A percentile compares a stretch with the other conserved stretches of the same genome.
These are phyloP conservation scores for Mus pahari DNA, from an alignment of 2,113 vertebrate species.

Conservation along the genomic window DNA sequence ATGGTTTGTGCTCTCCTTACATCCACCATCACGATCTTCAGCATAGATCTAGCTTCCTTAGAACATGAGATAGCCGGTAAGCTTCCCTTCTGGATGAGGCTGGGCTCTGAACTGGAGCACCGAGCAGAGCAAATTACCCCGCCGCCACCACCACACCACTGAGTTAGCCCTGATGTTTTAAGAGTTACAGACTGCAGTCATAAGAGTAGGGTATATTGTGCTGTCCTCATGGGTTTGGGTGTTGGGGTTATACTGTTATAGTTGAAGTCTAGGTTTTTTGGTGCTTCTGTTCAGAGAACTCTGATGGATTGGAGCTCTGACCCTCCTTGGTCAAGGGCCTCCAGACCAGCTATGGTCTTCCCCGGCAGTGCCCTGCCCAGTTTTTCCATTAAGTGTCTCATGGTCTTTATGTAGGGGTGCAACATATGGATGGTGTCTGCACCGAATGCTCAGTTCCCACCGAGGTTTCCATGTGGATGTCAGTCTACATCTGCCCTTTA, in stretches of 20 bases:
- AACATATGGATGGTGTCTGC: not conserved
- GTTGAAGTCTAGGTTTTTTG: not conserved
- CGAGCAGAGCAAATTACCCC: no score
- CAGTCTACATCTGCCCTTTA: not conserved
- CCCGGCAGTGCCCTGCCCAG: not conserved
- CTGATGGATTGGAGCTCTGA: not conserved
- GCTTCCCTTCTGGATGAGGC: not conserved
- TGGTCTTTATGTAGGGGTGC: not conserved
- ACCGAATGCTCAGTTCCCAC: not conserved
- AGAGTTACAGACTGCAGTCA: not conserved
- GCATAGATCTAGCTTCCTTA: not conserved
- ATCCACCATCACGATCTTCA: not conserved
- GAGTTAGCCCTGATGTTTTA: not conserved
- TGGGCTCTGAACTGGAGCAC: not conserved
- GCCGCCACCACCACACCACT: no score
- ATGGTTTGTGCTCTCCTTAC: not conserved
- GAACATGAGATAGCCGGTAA: not conserved
- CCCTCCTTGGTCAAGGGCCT: not conserved
- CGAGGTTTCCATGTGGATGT: not conserved
- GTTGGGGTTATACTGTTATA: not conserved
- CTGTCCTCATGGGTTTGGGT: not conserved
- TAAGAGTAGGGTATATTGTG: not conserved
- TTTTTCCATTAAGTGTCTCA: not conserved
- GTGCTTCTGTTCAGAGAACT: not conserved
- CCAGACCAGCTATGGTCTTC: not conserved